A percentile compares a stretch with the other conserved stretches of the same genome.
Conservation (phyloP, 2,797 vertebrate species). For the Darevskia mixta region DNA sequence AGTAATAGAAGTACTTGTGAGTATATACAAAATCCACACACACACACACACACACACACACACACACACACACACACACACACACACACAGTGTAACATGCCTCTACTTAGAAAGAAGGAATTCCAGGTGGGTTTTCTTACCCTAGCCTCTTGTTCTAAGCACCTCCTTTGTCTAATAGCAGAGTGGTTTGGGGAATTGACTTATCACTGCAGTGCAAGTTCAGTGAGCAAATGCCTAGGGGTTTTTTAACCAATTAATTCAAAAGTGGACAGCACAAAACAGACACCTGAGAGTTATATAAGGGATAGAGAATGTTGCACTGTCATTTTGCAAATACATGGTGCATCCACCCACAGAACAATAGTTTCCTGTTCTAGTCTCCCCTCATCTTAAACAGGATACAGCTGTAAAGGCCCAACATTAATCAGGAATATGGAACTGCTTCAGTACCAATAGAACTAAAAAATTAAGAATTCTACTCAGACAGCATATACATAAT, state of each 20-base stretch:
- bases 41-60: too few relatives aligned
- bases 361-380: neutral
- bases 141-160: neutral
- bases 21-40: neutral
- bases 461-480: neutral
- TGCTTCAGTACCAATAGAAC: neutral
- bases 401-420: neutral
- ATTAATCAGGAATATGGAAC: neutral
- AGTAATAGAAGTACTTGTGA: neutral
- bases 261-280: neutral
- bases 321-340: neutral
- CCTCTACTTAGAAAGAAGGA: neutral
- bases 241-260: neutral
- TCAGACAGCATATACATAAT: neutral
- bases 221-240: neutral
- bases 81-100: too few relatives aligned
- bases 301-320: neutral
- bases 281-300: neutral
- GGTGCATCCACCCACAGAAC: neutral
- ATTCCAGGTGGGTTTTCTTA: neutral
- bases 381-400: neutral
- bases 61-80: too few relatives aligned
- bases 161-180: neutral
- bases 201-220: neutral
- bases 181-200: neutral